These are phyloP conservation scores for Merops nubicus DNA, from an alignment of 2,113 vertebrate genomes.

Conservation along the genomic window DNA sequence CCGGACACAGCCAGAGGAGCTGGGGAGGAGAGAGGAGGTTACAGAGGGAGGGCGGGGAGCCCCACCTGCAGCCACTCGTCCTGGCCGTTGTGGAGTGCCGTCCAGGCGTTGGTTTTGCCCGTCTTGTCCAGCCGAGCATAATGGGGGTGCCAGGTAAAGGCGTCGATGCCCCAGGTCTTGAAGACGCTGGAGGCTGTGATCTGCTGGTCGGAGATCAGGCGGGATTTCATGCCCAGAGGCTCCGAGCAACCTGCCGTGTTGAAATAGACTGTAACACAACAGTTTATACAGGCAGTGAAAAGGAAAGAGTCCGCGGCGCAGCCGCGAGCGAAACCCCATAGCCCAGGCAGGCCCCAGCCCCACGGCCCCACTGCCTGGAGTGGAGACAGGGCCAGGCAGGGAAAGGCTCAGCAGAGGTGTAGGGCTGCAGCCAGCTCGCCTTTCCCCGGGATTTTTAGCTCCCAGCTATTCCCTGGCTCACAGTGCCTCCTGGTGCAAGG, in stretches of 20 bases:
- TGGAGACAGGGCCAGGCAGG: neutral
- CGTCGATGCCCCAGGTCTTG: slow-evolving; percentile 90
- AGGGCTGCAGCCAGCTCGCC: neutral
- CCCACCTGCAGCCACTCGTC: slow-evolving; percentile 94
- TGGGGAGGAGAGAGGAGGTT: neutral
- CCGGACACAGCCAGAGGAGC: neutral
- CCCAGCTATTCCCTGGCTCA: neutral
- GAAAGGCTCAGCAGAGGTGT: neutral
- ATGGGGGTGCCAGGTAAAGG: slow-evolving; percentile 90
- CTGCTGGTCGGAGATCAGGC: slow-evolving; percentile 82
- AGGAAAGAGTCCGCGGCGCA: neutral
- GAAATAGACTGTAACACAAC: slow-evolving; percentile 84
- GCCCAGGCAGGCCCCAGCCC: neutral
- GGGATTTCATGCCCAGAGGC: slow-evolving; percentile 90
- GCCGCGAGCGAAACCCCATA: neutral
- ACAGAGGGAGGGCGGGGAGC: neutral
- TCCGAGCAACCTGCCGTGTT: slow-evolving; percentile 90
- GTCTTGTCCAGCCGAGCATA: slow-evolving; percentile 89
- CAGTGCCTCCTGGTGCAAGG: slow-evolving; percentile 60
- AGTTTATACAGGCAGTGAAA: slow-evolving; percentile 52
- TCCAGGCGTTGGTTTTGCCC: slow-evolving; percentile 96
- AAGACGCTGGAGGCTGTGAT: slow-evolving; percentile 89
- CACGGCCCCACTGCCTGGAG: neutral
- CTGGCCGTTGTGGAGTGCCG: slow-evolving; percentile 77
- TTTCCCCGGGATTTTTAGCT: neutral